Evolutionary conservation across 2,888 invertebrate genomes (phyloP), one percentile per base, ranked within the genome.

Genomic region (Kuschelorhynchus macadamiae): DNA sequence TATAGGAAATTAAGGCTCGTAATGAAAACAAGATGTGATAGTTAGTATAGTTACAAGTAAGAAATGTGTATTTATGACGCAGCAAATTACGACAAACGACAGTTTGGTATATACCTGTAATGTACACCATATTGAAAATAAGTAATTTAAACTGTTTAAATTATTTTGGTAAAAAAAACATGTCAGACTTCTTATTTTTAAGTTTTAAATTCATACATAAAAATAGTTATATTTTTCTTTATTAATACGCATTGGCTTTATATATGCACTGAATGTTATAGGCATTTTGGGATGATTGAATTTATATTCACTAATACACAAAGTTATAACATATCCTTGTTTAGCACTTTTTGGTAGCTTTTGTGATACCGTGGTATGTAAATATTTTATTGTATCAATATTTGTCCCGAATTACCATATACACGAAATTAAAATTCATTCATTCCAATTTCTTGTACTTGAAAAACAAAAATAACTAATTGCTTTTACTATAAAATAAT

Each of bases 1-100:
- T 21, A 25, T 50, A 50, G 32, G 33, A 32, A 49, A 50, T 16
- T 25, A 62, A 62, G 62, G 62, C 62, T 62, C 42, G 62, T 62
- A 52, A 60, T 60, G 16, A 44, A 55, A 60, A 50, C 50, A 60
- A 53, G 53, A 53, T 62, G 62, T 62, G 62, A 62, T 62, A 61
- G 3, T 41, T 59, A 49, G 33, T 16, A 17, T 59, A 62, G 60
- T 60, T 62, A 39, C 53, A 62, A 53, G 62, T 42, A 18, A 44
- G n/a, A 18, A 25, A 41, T 41, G 16, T 55, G 55, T 55, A 30
- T 42, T 55, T 42, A n/a, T 41, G 41, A 11, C 36, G 12, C 25
- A 3, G 7, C 25, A 25, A 25, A 25, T n/a, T 5, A 25, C 25
- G 3, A 7, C 25, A 25, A 25, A 25, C 25, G 25, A 25, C 7